Base-by-base conservation (phyloP, 1,140 invertebrate genomes). In the Heterodera schachtii region DNA sequence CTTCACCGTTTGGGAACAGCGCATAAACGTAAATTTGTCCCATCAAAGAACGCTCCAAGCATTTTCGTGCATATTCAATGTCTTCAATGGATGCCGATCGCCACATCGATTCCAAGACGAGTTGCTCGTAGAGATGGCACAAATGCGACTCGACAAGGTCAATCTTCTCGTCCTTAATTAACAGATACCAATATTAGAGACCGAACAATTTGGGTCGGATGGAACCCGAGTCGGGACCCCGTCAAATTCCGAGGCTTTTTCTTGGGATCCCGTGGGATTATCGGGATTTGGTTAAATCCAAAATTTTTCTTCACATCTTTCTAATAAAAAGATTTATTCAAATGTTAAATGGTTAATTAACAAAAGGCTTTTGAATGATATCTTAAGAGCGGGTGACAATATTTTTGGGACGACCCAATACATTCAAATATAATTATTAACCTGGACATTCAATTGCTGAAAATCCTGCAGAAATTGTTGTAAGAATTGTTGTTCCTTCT, bases 1-100 rank as follows among this genome's bases (percentile, higher is more conserved):
- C 96, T 90, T 98, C 97, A 3, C 95, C 95, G 91, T 98, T 98
- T 7, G 97, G 96, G 92, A 96, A 98, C 87, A 99, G 92, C 52
- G 96, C 95, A 90, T 95, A 93, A 44, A 93, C 93, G 91, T 98
- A 98, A 60, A 98, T 94, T 41, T 94, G 92, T 44, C 94, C 94
- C 92, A 98, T 96, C 11, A 93, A 86, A 49, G 90, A 89, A n/a
- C 93, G 87, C 83, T 93, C 93, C 75, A 93, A 89, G 43, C 91
- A 90, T 78, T 91, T 86, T 74, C 90, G 86, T 0, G 91, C 92
- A 83, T 92, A 92, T 81, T 94, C 93, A 8, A 95, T 83, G 87
- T 96, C 94, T 1, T 94, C 92, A 88, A 97, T 95, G 73, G 95
- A 93, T 0, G 95, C 94, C 81, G 93, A 92, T 91, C 93, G 92